These are phyloP conservation scores for Therioaphis trifolii DNA, from an alignment of 2,888 invertebrate genomes.

Conservation along the genomic window DNA sequence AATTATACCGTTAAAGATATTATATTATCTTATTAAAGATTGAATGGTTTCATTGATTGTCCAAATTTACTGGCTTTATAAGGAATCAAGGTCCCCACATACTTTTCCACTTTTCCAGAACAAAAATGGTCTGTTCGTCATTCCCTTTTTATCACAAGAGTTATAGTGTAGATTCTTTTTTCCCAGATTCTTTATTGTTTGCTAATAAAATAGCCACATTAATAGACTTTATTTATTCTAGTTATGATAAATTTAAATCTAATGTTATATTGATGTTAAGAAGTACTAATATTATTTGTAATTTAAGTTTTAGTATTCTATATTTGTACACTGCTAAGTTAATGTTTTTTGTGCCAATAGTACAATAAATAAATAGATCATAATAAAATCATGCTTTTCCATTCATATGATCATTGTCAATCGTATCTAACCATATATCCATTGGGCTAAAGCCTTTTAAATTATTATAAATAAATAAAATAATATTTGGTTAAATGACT, in stretches of 20 bases:
- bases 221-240: not conserved
- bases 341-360: no score
- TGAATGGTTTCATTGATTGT: conserved; percentile 23
- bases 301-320: no score
- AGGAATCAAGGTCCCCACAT: not conserved
- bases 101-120: not conserved
- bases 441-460: no score
- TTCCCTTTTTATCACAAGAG: not conserved
- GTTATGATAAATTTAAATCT: not conserved
- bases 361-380: no score
- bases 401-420: no score
- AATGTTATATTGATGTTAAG: not conserved
- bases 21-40: not conserved
- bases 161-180: not conserved
- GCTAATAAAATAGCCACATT: not conserved
- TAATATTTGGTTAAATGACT: no score
- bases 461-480: no score
- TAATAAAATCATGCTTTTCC: no score
- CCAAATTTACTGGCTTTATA: not conserved
- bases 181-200: not conserved
- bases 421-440: no score
- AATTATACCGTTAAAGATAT: not conserved
- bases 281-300: not conserved
- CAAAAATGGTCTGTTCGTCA: not conserved
- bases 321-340: no score